These are phyloP conservation scores for Hanleya hanleyi DNA, from an alignment of 2,888 invertebrate species.

Conservation along the genomic window DNA sequence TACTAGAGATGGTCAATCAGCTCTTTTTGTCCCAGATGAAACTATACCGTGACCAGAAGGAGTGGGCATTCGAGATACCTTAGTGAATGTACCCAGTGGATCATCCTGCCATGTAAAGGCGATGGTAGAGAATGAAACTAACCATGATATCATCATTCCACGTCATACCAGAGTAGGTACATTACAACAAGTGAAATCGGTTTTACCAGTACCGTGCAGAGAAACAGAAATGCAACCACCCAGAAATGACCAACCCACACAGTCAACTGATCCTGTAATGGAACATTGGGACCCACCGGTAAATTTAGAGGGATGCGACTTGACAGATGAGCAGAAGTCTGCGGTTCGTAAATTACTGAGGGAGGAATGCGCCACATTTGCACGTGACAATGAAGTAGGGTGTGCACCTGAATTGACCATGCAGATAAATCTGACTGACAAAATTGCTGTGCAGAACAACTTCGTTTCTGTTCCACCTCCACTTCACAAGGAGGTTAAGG, in stretches of 20 bases:
- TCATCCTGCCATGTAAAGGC: neutral
- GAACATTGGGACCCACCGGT: slow-evolving; percentile 30
- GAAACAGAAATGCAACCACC: neutral
- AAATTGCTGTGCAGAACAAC: slow-evolving; percentile 27
- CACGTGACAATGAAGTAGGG: slow-evolving; percentile 36
- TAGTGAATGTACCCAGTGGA: neutral
- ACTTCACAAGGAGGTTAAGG: slow-evolving; percentile 42
- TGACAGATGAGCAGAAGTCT: slow-evolving; percentile 20
- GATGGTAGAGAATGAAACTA: neutral
- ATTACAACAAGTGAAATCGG: neutral
- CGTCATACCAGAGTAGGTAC: neutral
- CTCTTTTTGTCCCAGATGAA: too few relatives aligned
- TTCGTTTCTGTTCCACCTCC: slow-evolving; percentile 38
- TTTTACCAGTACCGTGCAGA: neutral
- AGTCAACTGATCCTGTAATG: neutral
- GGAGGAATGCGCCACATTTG: slow-evolving; percentile 34
- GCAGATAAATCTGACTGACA: slow-evolving; percentile 33
- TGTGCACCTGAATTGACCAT: slow-evolving; percentile 29
- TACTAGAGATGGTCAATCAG: too few relatives aligned
- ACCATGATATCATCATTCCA: neutral
- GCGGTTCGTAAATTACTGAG: slow-evolving; percentile 22
- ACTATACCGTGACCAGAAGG: slow-evolving; percentile 4
- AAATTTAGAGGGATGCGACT: slow-evolving; percentile 12
- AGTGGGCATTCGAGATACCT: neutral
- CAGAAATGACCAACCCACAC: neutral